These are phyloP conservation scores for Mizuhopecten yessoensis DNA, from an alignment of 1,140 invertebrate species.

Conservation along the genomic window DNA sequence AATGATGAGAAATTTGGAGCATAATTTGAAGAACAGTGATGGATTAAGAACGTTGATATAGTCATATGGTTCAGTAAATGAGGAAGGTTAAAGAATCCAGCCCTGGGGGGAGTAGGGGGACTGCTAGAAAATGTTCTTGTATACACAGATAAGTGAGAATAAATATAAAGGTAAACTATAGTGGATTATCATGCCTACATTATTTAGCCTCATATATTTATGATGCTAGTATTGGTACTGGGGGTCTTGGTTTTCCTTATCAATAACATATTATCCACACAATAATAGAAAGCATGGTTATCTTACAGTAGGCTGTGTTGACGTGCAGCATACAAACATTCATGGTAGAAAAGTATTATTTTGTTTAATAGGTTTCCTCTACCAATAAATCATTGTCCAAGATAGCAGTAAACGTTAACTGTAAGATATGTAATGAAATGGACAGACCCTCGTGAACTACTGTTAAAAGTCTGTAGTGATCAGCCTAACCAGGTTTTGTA, in stretches of 20 bases:
- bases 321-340: neutral
- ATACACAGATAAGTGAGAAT: neutral
- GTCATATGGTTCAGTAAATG: neutral
- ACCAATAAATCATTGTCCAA: neutral
- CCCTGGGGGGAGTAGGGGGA: too few relatives aligned
- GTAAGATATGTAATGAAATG: neutral
- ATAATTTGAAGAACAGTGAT: neutral
- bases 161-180: neutral
- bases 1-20: neutral
- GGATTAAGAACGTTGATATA: neutral
- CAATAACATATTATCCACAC: conserved; percentile 20
- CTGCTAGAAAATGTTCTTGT: too few relatives aligned
- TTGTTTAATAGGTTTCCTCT: neutral
- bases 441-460: neutral
- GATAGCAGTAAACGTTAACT: neutral
- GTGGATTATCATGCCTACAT: conserved; percentile 9
- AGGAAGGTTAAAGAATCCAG: too few relatives aligned
- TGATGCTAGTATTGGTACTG: neutral
- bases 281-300: neutral
- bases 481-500: neutral
- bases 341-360: neutral
- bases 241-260: conserved; percentile 2
- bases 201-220: neutral
- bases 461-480: neutral
- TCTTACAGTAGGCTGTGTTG: neutral